Evolutionary conservation across 2,888 invertebrate species (phyloP).

Genomic region (Lampropteryx suffumata): DNA sequence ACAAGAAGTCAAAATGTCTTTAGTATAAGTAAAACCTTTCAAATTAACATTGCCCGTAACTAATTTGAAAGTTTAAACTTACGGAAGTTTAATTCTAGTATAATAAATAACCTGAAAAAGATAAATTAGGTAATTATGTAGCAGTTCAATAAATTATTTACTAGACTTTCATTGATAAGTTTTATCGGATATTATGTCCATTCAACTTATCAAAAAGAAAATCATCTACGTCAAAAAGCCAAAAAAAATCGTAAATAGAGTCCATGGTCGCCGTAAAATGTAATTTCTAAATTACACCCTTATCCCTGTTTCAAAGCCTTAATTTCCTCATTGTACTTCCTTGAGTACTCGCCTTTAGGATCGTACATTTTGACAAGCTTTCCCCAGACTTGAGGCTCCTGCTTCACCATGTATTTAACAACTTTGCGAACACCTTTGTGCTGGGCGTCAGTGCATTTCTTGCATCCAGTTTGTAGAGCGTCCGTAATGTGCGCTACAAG

Average conservation of each 20-base stretch:
- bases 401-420: constrained; percentile 60
- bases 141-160: too few relatives aligned
- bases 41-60: constrained; percentile 15
- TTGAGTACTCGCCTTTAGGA: constrained; percentile 56
- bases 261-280: too few relatives aligned
- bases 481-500: constrained; percentile 63
- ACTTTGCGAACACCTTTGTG: constrained; percentile 61
- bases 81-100: too few relatives aligned
- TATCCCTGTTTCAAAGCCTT: constrained; percentile 19
- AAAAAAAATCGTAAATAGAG: too few relatives aligned
- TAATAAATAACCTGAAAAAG: too few relatives aligned
- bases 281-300: too few relatives aligned
- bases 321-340: constrained; percentile 64
- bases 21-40: constrained; percentile 12
- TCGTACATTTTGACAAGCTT: constrained; percentile 69
- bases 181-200: too few relatives aligned
- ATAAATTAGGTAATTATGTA: too few relatives aligned
- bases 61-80: constrained; percentile 17
- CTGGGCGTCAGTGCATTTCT: constrained; percentile 62
- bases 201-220: too few relatives aligned
- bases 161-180: too few relatives aligned
- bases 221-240: too few relatives aligned
- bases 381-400: constrained; percentile 62
- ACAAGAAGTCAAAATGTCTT: too few relatives aligned
- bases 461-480: constrained; percentile 68